Conservation (phyloP, 1,140 invertebrate genomes). For the Saccostrea cuccullata region DNA sequence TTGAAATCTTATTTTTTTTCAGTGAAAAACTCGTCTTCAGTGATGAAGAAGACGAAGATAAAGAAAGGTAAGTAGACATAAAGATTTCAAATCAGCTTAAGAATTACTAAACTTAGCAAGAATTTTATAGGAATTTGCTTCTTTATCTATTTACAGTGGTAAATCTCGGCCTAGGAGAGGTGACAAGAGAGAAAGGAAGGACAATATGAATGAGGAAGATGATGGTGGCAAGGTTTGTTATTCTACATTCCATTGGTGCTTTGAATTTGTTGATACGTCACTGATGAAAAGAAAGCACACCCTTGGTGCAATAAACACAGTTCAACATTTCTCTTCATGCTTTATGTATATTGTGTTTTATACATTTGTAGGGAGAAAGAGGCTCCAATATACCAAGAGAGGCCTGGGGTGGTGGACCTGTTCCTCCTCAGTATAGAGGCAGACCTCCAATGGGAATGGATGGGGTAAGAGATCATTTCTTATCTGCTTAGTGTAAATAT, state of each 20-base stretch:
- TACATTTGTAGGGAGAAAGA: slow-evolving; percentile 57
- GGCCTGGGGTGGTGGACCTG: slow-evolving; percentile 70
- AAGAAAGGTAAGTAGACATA: slow-evolving; percentile 16
- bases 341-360: background rate
- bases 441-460: slow-evolving; percentile 69
- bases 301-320: too few species aligned
- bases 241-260: background rate
- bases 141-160: background rate
- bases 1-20: slow-evolving; percentile 62
- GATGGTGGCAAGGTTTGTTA: slow-evolving; percentile 20
- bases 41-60: slow-evolving; percentile 86
- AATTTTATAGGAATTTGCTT: background rate
- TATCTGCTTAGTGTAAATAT: too few species aligned
- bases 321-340: too few species aligned
- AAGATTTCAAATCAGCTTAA: background rate
- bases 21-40: slow-evolving; percentile 95
- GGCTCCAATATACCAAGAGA: slow-evolving; percentile 66
- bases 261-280: too few species aligned
- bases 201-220: background rate
- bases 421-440: slow-evolving; percentile 71
- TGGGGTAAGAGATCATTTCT: slow-evolving; percentile 69
- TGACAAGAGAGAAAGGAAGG: slow-evolving; percentile 10
- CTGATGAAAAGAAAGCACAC: too few species aligned
- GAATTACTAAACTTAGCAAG: too few species aligned
- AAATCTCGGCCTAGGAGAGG: background rate